Percentiles rank a stretch among this genome's conserved stretches.
These are phyloP conservation scores for Mercenaria mercenaria DNA, from an alignment of 1,140 invertebrate species.

Conservation along the genomic window DNA sequence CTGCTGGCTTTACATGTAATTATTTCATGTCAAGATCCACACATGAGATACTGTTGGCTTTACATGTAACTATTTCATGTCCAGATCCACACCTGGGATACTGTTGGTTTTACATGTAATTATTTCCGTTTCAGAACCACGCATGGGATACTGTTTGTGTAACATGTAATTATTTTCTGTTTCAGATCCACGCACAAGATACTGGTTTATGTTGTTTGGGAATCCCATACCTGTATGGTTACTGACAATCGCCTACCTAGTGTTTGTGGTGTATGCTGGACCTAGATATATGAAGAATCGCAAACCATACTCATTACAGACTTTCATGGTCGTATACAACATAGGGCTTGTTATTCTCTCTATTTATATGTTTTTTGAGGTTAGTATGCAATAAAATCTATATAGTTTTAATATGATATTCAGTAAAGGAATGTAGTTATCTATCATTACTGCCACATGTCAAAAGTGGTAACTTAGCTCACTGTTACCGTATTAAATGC, in stretches of 20 bases:
- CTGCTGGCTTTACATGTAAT: neutral
- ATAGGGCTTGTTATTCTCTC: slow-evolving; percentile 94
- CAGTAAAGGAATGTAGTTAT: too few species aligned
- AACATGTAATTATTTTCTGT: too few species aligned
- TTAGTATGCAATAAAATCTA: slow-evolving; percentile 66
- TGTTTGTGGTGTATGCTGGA: slow-evolving; percentile 87
- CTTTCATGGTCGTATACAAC: slow-evolving; percentile 94
- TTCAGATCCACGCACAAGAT: slow-evolving; percentile 86
- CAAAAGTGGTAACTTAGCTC: too few species aligned
- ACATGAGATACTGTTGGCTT: neutral
- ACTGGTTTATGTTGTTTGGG: slow-evolving; percentile 86
- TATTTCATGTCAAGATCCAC: neutral
- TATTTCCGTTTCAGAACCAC: neutral
- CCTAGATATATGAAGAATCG: slow-evolving; percentile 95
- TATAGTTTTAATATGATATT: neutral
- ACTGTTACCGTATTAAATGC: too few species aligned
- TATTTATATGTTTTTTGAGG: slow-evolving; percentile 89
- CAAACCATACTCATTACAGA: slow-evolving; percentile 93
- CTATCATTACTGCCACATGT: too few species aligned
- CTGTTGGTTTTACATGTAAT: neutral
- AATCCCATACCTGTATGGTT: slow-evolving; percentile 85
- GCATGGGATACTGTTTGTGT: too few species aligned
- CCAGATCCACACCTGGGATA: neutral
- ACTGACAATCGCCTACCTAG: slow-evolving; percentile 85
- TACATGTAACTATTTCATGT: neutral